phyloP scores from a whole-genome alignment of 2,113 vertebrate genomes.

The Galbula dea region DNA sequence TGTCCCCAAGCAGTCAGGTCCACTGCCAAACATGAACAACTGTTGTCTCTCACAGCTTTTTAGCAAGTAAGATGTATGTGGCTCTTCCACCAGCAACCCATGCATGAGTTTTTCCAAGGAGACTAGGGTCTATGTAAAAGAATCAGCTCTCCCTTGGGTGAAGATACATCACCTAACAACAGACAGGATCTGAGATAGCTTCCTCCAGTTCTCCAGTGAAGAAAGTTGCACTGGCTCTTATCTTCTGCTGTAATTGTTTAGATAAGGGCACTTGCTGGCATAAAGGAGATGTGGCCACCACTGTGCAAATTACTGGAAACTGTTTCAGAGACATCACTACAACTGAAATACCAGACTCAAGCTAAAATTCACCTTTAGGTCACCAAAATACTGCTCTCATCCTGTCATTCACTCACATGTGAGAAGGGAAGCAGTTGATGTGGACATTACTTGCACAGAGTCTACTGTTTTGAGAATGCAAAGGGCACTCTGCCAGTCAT shows the following conservation, averaged over 20 bases:
- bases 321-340: background rate
- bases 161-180: background rate
- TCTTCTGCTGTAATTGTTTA: background rate
- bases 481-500: background rate
- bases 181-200: background rate
- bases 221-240: background rate
- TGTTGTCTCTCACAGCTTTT: background rate
- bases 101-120: background rate
- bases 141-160: background rate
- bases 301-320: background rate
- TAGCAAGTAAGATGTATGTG: background rate
- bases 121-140: fast-evolving
- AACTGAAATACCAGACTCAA: background rate
- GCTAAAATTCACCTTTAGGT: background rate
- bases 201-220: background rate
- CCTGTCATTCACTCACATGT: background rate
- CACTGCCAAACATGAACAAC: background rate
- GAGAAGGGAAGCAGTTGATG: background rate
- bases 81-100: background rate
- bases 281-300: background rate
- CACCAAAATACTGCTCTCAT: background rate
- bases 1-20: background rate
- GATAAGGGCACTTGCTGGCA: background rate
- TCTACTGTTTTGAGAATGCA: background rate
- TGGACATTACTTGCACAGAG: background rate